phyloP scores from a whole-genome alignment of 2,888 invertebrate species.

The Perdita meconis region DNA sequence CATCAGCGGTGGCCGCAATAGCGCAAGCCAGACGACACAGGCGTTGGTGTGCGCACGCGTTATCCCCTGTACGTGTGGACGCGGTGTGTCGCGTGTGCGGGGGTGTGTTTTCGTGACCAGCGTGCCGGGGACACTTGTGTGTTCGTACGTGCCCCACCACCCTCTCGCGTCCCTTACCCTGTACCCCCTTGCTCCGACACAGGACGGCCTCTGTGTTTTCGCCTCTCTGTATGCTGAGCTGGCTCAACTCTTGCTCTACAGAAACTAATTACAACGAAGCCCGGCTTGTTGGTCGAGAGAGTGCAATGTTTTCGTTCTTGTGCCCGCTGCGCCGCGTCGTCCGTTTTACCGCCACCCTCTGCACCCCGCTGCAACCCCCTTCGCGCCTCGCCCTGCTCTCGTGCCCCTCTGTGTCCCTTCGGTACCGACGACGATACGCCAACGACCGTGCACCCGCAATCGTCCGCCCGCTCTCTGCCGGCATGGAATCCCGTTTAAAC shows the following conservation, averaged over 20 bases:
- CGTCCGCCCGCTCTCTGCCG: not conserved
- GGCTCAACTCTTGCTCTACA: slow-evolving; percentile 72
- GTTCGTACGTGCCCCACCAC: slow-evolving; percentile 28
- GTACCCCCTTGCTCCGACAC: too few relatives aligned
- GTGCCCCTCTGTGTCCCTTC: slow-evolving; percentile 15
- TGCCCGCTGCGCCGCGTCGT: slow-evolving; percentile 61
- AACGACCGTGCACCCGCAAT: slow-evolving; percentile 15
- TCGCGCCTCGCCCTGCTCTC: slow-evolving; percentile 8
- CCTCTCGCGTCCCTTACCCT: too few relatives aligned
- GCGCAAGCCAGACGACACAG: slow-evolving; percentile 55
- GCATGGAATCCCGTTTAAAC: slow-evolving; percentile 5
- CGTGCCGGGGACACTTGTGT: slow-evolving; percentile 5
- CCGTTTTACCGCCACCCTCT: slow-evolving; percentile 52
- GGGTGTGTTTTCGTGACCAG: not conserved
- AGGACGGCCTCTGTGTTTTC: slow-evolving; percentile 41
- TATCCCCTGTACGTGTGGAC: slow-evolving; percentile 2
- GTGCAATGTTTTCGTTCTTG: slow-evolving; percentile 77
- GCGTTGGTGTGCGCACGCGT: slow-evolving; percentile 12
- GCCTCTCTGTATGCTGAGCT: slow-evolving; percentile 66
- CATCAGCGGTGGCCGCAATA: slow-evolving; percentile 71
- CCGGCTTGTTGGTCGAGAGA: slow-evolving; percentile 73
- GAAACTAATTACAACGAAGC: slow-evolving; percentile 79
- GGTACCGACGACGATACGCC: slow-evolving; percentile 22
- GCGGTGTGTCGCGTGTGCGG: not conserved
- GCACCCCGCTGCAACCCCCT: slow-evolving; percentile 3